phyloP scores from a whole-genome alignment of 2,888 invertebrate genomes.

The Erannis defoliaria region DNA sequence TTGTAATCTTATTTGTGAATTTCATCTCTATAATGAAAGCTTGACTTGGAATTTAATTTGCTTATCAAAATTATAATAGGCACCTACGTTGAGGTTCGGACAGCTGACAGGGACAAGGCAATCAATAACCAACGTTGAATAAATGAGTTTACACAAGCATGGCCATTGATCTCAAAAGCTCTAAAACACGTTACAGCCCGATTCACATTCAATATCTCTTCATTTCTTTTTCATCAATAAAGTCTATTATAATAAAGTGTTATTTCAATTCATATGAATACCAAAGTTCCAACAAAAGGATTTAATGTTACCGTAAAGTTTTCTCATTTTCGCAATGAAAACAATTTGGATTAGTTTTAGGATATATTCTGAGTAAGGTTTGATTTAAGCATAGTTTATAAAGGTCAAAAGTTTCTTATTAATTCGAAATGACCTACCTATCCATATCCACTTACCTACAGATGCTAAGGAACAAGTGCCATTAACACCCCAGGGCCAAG shows the following conservation, averaged over 20 bases:
- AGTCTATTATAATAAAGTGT: conserved; percentile 12
- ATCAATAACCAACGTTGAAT: conserved; percentile 11
- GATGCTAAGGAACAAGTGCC: neutral
- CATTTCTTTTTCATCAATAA: conserved; percentile 8
- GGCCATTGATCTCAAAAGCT: neutral
- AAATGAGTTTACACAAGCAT: conserved; percentile 10
- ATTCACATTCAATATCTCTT: conserved; percentile 14
- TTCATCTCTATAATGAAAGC: neutral
- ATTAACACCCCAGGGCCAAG: neutral
- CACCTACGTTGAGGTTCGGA: neutral
- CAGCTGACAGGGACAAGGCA: conserved; percentile 5
- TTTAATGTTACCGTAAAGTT: conserved; percentile 20
- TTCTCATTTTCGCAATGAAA: conserved; percentile 22
- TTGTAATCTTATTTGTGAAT: too few species aligned
- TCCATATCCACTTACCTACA: conserved; percentile 1
- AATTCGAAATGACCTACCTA: conserved; percentile 1
- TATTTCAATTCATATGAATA: conserved; percentile 17
- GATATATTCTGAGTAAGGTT: conserved; percentile 13
- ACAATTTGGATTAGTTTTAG: conserved; percentile 15
- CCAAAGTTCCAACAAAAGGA: conserved; percentile 9
- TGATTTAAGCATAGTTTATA: conserved; percentile 19
- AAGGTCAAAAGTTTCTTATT: conserved; percentile 14
- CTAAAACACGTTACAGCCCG: conserved; percentile 1
- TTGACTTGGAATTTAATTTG: neutral
- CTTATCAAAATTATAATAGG: neutral